Base-by-base conservation (phyloP, 2,888 invertebrate species). In the Netelia melanura region DNA sequence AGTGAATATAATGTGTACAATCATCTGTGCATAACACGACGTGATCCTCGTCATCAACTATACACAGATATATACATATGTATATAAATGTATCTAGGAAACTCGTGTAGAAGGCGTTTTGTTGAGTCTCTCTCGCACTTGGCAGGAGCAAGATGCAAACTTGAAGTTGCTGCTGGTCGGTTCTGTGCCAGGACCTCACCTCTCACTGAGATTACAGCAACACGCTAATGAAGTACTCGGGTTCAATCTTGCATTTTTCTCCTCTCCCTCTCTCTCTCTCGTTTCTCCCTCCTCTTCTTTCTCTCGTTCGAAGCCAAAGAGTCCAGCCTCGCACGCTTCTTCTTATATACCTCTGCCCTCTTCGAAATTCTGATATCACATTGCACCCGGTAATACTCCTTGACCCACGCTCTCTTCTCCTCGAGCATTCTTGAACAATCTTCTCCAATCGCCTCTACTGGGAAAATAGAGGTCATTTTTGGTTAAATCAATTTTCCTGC, bases 341-440 rank as follows among this genome's bases (percentile, higher is more conserved):
- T 56, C 52, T 62, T 64, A n/a, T 74, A 48, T 52, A 56, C 43
- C 56, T 54, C 14, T 56, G 23, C 23, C 56, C 65, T 11, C 30
- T 10, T 56, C 64, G 43, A 52, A 9, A 9, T 30, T 52, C 56
- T 67, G 30, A 62, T n/a, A 74, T 74, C 48, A 14, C 58, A 43
- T 48, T 74, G 79, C 81, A 58, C 71, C 56, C 30, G 65, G 52
- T 67, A 21, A 67, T 56, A 56, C 48, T 65, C 44, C 54, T 44
- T 64, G 52, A 62, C 25, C 62, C 54, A 58, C 62, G 21, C 21
- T 64, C 61, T 68, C 58, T 56, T 56, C 21, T 21, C 56, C 23
- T 64, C 54, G 54, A 86, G 86, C 87, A 86, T 86, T 86, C 84
- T 81, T 85, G 38, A 38, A 38, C 78, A 84, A 75, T 86, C 86